Evolutionary conservation across 2,113 vertebrate species (phyloP), one percentile per base, ranked within the genome.

Genomic region (Peromyscus californicus): DNA sequence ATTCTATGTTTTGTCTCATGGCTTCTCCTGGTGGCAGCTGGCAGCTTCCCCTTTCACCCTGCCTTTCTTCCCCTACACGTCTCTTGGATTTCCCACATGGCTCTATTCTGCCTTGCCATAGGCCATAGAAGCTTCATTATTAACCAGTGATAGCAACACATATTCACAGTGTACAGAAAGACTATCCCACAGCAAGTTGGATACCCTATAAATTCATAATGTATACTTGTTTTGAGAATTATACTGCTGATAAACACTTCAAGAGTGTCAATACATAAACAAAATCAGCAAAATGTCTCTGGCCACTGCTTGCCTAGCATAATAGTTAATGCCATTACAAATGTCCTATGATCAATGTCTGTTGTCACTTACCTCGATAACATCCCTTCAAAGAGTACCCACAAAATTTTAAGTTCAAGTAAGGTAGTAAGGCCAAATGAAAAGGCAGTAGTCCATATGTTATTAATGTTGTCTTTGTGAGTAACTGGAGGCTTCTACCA

Each of bases 231-330:
- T 61, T 83, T 15, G 22, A 15, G 13, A 78, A 65, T 29, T 42
- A 21, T 42, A 24, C 24, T n/a, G 3, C 21, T 17, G 2, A 33
- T 26, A 19, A 13, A 1, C 3, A 78, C 22, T 7, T 48, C 8
- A n/a, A 54, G 2, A 36, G 10, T 5, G 0, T 36, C 21, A 80
- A 7, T 17, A 85, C 21, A 17, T 11, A 21, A 15, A 24, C 33
- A 61, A 90, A 65, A 67, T n/a, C 19, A 79, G 39, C 11, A 85
- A 0, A 67, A 17, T n/a, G 3, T 24, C n/a, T 31, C 29, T 78
- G 17, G 3, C 26, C 24, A 33, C 3, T 7, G 2, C 48, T 2
- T 31, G 11, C 3, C 24, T n/a, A 36, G 22, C 0, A 12, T 4
- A 42, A 4, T 26, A 80, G 24, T 54, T 29, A 80, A 21, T 29